Base-by-base conservation (phyloP, 1,140 invertebrate species). In the Augochlora pura region DNA sequence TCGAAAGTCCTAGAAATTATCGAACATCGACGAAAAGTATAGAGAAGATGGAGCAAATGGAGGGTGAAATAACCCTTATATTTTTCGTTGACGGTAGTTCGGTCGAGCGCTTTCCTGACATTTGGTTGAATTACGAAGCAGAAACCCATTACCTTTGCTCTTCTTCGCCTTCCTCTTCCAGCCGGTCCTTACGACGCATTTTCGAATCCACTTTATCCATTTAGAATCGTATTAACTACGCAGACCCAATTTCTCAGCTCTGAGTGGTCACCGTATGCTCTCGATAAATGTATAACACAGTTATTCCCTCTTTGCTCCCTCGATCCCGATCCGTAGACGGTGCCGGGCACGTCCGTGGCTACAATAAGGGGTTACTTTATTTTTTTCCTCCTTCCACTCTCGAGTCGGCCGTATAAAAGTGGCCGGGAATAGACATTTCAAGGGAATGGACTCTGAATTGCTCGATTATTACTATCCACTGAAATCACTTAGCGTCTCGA, bases 381-480 rank as follows among this genome's bases (percentile, higher is more conserved):
- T 86, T 69, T 74, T 62, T 65, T 68, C 68, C 76, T 39, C 25
- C 52, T 59, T n/a, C 42, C 64, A 39, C 65, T 27, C 6, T 39
- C 16, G 16, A 25, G 7, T 7, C 54, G 66, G 14, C 69, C 46
- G 8, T 39, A 74, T 67, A 59, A 74, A 79, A 66, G 52, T 62
- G n/a, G 32, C 25, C 27, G 52, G 27, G 7, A 39, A 38, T 52
- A 84, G 84, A 70, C 81, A 76, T 83, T 83, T 71, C 77, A 62
- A 82, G 87, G 81, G 90, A 91, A 91, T 91, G 91, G 90, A 91
- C 85, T 90, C 74, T 84, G 85, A 91, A 91, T 91, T 87, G 89
- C 80, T 27, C 74, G 81, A 87, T 88, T 87, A 88, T 83, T 83
- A 80, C 74, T 49, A 54, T 42, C 49, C 67, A 38, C 38, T 27